Conservation (phyloP, 2,888 invertebrate species). For the Acheta domesticus region DNA sequence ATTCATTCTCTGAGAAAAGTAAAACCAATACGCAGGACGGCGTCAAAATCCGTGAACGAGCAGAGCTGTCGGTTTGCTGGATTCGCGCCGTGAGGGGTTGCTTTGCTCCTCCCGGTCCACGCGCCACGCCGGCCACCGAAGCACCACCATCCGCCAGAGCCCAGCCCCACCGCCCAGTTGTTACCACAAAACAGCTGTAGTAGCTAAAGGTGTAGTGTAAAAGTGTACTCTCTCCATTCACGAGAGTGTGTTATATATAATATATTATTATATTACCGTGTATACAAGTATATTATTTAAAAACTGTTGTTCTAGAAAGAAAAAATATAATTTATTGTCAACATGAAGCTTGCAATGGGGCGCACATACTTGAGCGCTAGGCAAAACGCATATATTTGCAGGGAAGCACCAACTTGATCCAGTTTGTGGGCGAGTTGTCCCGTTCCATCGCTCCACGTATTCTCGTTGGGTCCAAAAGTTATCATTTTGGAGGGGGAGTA, state of each 20-base stretch:
- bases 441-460: too few relatives aligned
- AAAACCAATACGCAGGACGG: too few relatives aligned
- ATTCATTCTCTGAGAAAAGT: too few relatives aligned
- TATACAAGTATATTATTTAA: background rate
- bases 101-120: background rate
- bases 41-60: too few relatives aligned
- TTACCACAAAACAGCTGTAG: background rate
- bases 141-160: background rate
- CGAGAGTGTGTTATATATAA: background rate
- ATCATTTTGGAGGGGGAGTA: too few relatives aligned
- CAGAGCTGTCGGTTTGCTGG: too few relatives aligned
- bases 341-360: background rate
- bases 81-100: too few relatives aligned
- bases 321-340: background rate
- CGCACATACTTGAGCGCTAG: background rate
- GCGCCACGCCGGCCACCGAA: too few relatives aligned
- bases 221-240: background rate
- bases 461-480: too few relatives aligned
- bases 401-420: too few relatives aligned
- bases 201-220: background rate
- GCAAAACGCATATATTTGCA: too few relatives aligned
- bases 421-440: too few relatives aligned
- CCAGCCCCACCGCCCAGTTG: background rate
- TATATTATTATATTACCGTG: background rate
- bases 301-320: slow-evolving; percentile 10